Percentiles rank a stretch among this genome's conserved stretches.
These are phyloP conservation scores for Pachyseris speciosa DNA, from an alignment of 64 coral and sea anemone genomes.

Conservation along the genomic window DNA sequence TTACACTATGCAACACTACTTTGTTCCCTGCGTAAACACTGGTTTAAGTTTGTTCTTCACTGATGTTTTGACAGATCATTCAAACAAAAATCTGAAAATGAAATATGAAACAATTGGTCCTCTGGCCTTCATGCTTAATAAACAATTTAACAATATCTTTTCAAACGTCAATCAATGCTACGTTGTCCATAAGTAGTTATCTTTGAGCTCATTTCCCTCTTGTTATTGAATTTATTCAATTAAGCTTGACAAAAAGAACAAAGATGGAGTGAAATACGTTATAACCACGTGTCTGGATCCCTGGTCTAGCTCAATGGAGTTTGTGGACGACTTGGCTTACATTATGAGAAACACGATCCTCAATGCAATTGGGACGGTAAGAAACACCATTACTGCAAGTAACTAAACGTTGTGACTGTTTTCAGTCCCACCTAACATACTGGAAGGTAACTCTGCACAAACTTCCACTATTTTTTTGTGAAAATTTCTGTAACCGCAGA, in stretches of 20 bases:
- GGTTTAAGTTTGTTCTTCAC: too few relatives aligned
- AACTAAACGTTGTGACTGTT: background rate
- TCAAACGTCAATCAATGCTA: too few relatives aligned
- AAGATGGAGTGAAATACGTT: conserved; percentile 62
- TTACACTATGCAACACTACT: too few relatives aligned
- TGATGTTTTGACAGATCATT: too few relatives aligned
- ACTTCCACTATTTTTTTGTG: background rate
- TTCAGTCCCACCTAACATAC: background rate
- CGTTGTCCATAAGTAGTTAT: too few relatives aligned
- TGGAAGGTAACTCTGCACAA: background rate
- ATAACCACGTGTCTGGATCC: conserved; percentile 80
- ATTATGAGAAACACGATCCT: conserved; percentile 75
- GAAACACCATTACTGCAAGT: background rate
- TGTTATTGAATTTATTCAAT: background rate
- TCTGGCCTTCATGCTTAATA: too few relatives aligned
- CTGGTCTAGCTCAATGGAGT: conserved; percentile 62
- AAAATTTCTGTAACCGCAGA: too few relatives aligned
- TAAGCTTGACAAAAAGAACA: conserved; percentile 30
- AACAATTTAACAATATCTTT: too few relatives aligned
- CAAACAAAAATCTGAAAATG: too few relatives aligned
- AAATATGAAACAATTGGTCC: too few relatives aligned
- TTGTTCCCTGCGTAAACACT: too few relatives aligned
- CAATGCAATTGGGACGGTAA: conserved; percentile 69
- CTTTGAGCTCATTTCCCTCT: too few relatives aligned
- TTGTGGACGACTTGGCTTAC: conserved; percentile 66